These are phyloP conservation scores for Anguilla obscura DNA, from an alignment of 2,797 vertebrate species.

Conservation along the genomic window DNA sequence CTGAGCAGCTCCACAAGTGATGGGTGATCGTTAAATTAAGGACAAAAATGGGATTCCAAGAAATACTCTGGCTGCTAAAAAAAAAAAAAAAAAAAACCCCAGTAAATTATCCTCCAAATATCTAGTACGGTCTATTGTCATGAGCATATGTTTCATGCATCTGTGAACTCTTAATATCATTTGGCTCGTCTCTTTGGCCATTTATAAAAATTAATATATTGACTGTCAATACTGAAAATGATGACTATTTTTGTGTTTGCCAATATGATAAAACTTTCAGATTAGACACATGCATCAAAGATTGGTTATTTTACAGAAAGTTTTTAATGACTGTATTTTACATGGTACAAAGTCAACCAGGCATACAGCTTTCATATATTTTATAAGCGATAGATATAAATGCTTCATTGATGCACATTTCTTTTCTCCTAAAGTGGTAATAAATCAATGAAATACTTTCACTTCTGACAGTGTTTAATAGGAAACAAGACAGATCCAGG, in stretches of 20 bases:
- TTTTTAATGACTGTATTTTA: constrained; percentile 32
- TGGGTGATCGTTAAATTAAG: background rate
- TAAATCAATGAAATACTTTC: constrained; percentile 30
- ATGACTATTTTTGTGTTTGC: background rate
- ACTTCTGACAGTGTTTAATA: constrained; percentile 25
- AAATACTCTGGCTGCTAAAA: background rate
- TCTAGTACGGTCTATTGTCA: background rate
- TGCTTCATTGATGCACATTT: constrained; percentile 15
- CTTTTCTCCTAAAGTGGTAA: constrained; percentile 20
- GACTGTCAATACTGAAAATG: too few species aligned
- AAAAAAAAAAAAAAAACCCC: background rate
- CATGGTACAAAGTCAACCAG: constrained; percentile 41
- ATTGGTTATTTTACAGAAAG: constrained; percentile 11
- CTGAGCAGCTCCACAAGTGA: too few species aligned
- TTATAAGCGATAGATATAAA: constrained; percentile 21
- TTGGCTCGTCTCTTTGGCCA: background rate
- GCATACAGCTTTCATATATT: constrained; percentile 36
- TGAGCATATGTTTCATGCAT: background rate
- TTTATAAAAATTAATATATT: background rate
- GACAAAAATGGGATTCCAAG: background rate
- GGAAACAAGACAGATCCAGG: constrained; percentile 28
- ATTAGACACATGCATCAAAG: background rate
- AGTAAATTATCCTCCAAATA: background rate
- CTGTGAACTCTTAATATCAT: background rate
- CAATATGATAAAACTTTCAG: background rate